Base-by-base conservation (phyloP, 2,888 invertebrate species). In the Drosophila peninsularis region DNA sequence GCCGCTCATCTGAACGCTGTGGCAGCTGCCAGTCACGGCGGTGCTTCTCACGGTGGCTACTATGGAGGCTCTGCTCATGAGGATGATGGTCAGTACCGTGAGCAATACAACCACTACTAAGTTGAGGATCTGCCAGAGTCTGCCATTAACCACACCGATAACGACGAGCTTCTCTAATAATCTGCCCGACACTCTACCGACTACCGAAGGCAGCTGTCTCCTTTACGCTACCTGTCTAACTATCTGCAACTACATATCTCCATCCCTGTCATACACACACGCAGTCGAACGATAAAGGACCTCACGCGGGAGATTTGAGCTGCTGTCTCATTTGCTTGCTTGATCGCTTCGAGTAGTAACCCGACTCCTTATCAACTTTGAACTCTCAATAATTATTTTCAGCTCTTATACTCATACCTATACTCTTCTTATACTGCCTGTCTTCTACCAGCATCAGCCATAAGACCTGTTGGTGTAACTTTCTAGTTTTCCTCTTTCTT, bases 1-100 rank as follows among this genome's bases (percentile, higher is more conserved):
- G 92, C 92, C 62, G 92, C 92, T 17, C 92, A 92, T 64, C 87
- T 92, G 58, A 92, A 87, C 36, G 92, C 92, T 3, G 69, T 92
- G 62, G 90, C 92, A 13, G 90, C 92, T 30, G 93, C 92, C 30
- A 91, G 88, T 44, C 88, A 91, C 50, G 86, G 90, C 6, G 66
- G 65, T 44, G 69, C 44, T 5, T 58, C 75, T 24, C 80, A 78
- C 36, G 80, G 82, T 47, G 83, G 81, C n/a, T 88, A 91, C 66
- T 87, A 84, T 36, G 82, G 88, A 32, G 85, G 86, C 47, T 80
- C 86, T 27, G 80, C 71, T 36, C 85, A 89, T 32, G 85, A 89
- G 75, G 90, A 91, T 55, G 88, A 92, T 71, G 91, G 91, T 49
- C 89, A 89, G 62, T 92, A 91, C 45, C 90, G 76, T 50, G 60